phyloP scores from a whole-genome alignment of 92 coral and sea anemone genomes.

The Zoanthus sociatus region DNA sequence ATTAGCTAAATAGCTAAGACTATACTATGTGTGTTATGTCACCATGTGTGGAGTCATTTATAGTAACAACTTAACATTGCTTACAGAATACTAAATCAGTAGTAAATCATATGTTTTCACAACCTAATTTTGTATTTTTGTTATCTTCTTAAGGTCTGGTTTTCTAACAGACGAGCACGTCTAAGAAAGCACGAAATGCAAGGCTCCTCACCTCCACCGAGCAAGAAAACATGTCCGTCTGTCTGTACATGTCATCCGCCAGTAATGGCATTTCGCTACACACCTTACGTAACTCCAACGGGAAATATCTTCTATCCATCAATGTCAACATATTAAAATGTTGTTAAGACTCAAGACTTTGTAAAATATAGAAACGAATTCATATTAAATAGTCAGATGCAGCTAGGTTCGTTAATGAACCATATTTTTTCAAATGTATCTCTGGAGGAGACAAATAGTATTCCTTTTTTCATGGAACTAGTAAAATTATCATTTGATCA shows the following conservation, averaged over 20 bases:
- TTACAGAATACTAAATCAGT: no score
- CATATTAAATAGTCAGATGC: not conserved
- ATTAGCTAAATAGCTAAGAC: not conserved
- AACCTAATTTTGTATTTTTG: not conserved
- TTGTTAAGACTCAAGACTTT: no score
- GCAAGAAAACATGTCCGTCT: slow-evolving; percentile 41
- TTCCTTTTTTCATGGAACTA: slow-evolving; percentile 15
- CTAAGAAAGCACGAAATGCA: slow-evolving; percentile 77
- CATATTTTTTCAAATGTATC: slow-evolving; percentile 4
- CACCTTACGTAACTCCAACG: slow-evolving; percentile 24
- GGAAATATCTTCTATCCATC: slow-evolving; percentile 39
- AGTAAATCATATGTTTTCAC: no score
- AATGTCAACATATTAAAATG: slow-evolving; percentile 34
- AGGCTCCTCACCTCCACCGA: slow-evolving; percentile 37
- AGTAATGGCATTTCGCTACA: slow-evolving; percentile 32
- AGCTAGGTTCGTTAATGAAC: not conserved
- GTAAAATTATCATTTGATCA: not conserved
- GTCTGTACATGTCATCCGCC: slow-evolving; percentile 74
- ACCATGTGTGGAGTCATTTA: not conserved
- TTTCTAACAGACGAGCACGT: slow-evolving; percentile 86
- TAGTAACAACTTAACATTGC: no score
- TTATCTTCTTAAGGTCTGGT: slow-evolving; percentile 73
- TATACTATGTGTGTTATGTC: not conserved
- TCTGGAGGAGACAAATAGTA: not conserved
- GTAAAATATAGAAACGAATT: not conserved